Evolutionary conservation across 1,140 invertebrate species (phyloP).

Genomic region (Contarinia nasturtii): DNA sequence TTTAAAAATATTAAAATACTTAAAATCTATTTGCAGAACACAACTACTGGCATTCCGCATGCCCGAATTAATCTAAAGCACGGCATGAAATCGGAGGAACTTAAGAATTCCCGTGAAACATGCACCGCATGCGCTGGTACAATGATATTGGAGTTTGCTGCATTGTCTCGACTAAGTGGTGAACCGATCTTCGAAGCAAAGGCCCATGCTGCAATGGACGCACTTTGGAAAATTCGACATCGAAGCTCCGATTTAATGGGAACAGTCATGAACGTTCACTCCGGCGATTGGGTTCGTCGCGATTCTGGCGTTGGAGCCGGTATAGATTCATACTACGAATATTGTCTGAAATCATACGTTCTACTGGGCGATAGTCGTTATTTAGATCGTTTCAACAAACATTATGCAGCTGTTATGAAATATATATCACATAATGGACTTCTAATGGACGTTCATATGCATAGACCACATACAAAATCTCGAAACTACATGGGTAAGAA

Average conservation of each 20-base stretch:
- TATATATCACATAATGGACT: constrained; percentile 91
- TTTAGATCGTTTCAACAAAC: constrained; percentile 80
- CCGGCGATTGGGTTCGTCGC: constrained; percentile 88
- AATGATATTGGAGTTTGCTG: constrained; percentile 94
- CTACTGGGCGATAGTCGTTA: constrained; percentile 77
- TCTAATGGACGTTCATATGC: constrained; percentile 97
- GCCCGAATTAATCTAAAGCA: constrained; percentile 77
- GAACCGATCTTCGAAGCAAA: constrained; percentile 88
- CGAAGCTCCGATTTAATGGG: constrained; percentile 78
- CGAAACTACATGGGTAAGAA: constrained; percentile 97
- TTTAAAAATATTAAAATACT: too few species aligned
- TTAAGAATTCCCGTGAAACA: constrained; percentile 67
- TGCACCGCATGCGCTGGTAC: constrained; percentile 98
- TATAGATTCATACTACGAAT: constrained; percentile 98
- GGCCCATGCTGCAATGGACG: constrained; percentile 90
- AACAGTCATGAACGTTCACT: constrained; percentile 88
- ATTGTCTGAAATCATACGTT: constrained; percentile 85
- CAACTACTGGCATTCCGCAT: constrained; percentile 92
- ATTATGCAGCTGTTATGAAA: constrained; percentile 97
- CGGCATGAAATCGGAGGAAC: constrained; percentile 59
- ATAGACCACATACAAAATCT: constrained; percentile 83
- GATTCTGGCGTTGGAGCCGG: constrained; percentile 97
- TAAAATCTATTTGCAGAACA: too few species aligned
- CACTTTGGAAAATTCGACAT: constrained; percentile 86
- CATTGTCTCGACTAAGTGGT: constrained; percentile 79